phyloP scores from a whole-genome alignment of 2,113 vertebrate genomes.

The Steatornis caripensis region DNA sequence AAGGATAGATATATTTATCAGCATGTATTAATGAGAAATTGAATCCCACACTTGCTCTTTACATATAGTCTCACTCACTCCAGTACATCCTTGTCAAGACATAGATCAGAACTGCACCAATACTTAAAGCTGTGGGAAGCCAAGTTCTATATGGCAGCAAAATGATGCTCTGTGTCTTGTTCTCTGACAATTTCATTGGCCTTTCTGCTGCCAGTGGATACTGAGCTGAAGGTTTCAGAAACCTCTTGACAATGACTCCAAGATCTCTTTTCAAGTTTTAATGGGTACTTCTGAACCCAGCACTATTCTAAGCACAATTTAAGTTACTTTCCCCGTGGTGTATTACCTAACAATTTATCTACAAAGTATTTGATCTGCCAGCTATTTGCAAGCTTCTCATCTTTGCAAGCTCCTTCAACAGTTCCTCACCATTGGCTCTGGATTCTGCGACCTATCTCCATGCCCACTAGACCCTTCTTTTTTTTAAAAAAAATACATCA shows the following conservation, averaged over 20 bases:
- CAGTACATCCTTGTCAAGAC: not conserved
- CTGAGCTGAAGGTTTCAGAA: not conserved
- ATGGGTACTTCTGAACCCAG: not conserved
- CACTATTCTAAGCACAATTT: not conserved
- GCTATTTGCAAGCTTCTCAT: not conserved
- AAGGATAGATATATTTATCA: not conserved
- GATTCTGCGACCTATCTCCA: not conserved
- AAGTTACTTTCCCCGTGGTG: not conserved
- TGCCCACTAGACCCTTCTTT: not conserved
- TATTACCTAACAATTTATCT: not conserved
- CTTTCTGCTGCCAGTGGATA: not conserved
- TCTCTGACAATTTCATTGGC: not conserved
- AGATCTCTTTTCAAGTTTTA: not conserved
- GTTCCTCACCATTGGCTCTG: not conserved
- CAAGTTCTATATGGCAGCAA: not conserved
- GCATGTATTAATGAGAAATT: not conserved
- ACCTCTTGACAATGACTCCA: not conserved
- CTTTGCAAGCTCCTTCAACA: not conserved
- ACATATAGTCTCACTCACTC: not conserved
- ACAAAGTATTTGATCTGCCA: not conserved
- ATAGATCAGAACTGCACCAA: not conserved
- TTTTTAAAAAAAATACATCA: not conserved
- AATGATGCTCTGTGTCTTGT: fast-evolving
- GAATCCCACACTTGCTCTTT: not conserved
- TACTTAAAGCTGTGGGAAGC: not conserved